Base-by-base conservation (phyloP, 30 jellyfish, hydroid and myxozoan species). In the Phacellophora camtschatica region DNA sequence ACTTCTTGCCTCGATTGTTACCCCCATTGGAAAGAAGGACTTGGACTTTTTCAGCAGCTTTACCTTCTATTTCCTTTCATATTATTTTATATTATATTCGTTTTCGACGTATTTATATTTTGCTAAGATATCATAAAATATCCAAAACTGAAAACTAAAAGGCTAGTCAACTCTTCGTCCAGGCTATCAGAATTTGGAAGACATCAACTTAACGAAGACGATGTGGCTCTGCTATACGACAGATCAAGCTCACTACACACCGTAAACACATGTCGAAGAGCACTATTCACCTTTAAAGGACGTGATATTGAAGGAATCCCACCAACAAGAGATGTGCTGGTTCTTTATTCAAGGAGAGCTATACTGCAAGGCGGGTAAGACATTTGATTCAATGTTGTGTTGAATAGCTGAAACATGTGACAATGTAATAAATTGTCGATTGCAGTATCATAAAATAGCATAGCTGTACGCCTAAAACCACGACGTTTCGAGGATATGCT, bases 181-280 rank as follows among this genome's bases (percentile, higher is more conserved):
- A 20, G 42, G 9, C 74, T 27, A 42, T 15, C 22, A 12, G 22
- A 59, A 43, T 43, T 19, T 19, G 74, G 29, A 23, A 48, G 29
- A 19, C 19, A 19, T 43, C 23, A 59, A 59, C 74, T 59, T 43
- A 43, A 19, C 20, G 74, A 59, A 59, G 16, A 48, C 79, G 24
- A 65, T 28, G 61, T 30, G 34, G 79, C 34, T 65, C 79, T 65
- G 79, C 79, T 65, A 29, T 30, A 65, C 79, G 59, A 65, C 79
- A 65, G 79, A 65, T 65, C 79, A 65, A 65, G 79, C 61, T 65
- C 79, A 12, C 79, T 65, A 65, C 79, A 65, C 79, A 65, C 61
- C 79, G 79, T 65, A 65, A 36, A 65, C 79, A 8, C 59, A 59
- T 65, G 79, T 65, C 79, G 45, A 65, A 65, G 79, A 65, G 79